A percentile compares a stretch with the other conserved stretches of the same genome.
These are phyloP conservation scores for Drosophila kikkawai DNA, from an alignment of 1,140 invertebrate species.

Conservation along the genomic window DNA sequence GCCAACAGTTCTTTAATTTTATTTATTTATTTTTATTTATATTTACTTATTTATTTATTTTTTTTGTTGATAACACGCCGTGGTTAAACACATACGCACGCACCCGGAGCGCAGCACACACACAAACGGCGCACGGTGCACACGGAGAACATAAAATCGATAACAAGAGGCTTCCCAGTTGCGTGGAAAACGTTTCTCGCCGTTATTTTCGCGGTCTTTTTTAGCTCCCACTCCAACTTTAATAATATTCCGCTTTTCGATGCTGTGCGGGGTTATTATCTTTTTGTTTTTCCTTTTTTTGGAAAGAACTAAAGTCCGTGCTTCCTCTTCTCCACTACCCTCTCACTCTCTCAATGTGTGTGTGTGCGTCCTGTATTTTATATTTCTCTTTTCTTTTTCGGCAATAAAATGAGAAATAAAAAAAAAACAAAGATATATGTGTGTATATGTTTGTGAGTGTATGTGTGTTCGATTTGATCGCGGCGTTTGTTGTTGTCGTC, in stretches of 20 bases:
- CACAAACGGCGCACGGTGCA: constrained; percentile 14
- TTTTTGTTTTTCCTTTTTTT: constrained; percentile 1
- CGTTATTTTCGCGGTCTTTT: constrained; percentile 25
- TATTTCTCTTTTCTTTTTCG: constrained; percentile 26
- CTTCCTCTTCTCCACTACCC: constrained; percentile 20
- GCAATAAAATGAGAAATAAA: constrained; percentile 14
- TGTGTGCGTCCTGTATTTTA: constrained; percentile 27
- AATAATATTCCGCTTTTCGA: constrained; percentile 2
- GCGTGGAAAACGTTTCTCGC: constrained; percentile 13
- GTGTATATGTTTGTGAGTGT: background rate
- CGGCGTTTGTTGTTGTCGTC: constrained; percentile 21
- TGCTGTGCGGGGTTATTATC: background rate
- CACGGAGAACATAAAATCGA: constrained; percentile 28
- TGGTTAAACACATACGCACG: constrained; percentile 9
- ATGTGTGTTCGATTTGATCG: constrained; percentile 10
- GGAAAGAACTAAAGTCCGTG: constrained; percentile 6
- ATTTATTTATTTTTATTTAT: constrained; percentile 6
- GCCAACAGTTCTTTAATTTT: background rate
- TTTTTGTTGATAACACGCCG: constrained; percentile 25
- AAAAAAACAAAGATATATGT: constrained; percentile 4
- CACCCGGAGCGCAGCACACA: constrained; percentile 28
- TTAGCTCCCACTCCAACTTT: constrained; percentile 5
- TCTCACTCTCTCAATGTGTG: constrained; percentile 7
- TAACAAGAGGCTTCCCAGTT: constrained; percentile 30
- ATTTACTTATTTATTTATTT: constrained; percentile 3